Evolutionary conservation across 1,140 invertebrate species (phyloP).

Genomic region (Druon quercuslanigerum): DNA sequence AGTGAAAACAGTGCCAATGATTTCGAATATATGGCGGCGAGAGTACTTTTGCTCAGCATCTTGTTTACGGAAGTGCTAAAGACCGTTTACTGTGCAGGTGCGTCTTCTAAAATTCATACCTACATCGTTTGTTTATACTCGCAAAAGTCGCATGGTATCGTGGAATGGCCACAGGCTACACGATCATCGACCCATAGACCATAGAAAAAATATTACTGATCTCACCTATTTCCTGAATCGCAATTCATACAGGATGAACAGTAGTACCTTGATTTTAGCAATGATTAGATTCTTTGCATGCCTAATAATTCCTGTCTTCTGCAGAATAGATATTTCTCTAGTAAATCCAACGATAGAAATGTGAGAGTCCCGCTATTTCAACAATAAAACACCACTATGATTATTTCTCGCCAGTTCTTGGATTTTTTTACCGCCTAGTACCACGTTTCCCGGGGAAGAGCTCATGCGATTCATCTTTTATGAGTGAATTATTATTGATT

Average conservation of each 20-base stretch:
- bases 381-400: constrained; percentile 10
- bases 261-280: too few species aligned
- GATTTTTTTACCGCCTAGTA: constrained; percentile 5
- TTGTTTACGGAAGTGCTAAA: constrained; percentile 75
- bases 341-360: neutral
- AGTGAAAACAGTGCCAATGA: constrained; percentile 66
- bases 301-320: neutral
- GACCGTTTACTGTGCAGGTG: constrained; percentile 70
- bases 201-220: neutral
- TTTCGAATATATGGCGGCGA: constrained; percentile 74
- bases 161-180: constrained; percentile 20
- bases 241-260: too few species aligned
- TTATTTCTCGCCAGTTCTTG: constrained; percentile 13
- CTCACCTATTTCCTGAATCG: neutral
- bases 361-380: constrained; percentile 24
- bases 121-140: constrained; percentile 41
- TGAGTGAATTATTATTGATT: neutral
- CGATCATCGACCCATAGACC: constrained; percentile 22
- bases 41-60: constrained; percentile 73
- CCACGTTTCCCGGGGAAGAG: neutral
- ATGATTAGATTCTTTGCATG: too few species aligned
- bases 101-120: constrained; percentile 40
- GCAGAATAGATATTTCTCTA: neutral
- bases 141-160: constrained; percentile 32
- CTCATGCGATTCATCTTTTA: neutral